A percentile compares a stretch with the other conserved stretches of the same genome.
Conservation (phyloP, 2,888 invertebrate species). For the Acanthococcus lagerstroemiae region DNA sequence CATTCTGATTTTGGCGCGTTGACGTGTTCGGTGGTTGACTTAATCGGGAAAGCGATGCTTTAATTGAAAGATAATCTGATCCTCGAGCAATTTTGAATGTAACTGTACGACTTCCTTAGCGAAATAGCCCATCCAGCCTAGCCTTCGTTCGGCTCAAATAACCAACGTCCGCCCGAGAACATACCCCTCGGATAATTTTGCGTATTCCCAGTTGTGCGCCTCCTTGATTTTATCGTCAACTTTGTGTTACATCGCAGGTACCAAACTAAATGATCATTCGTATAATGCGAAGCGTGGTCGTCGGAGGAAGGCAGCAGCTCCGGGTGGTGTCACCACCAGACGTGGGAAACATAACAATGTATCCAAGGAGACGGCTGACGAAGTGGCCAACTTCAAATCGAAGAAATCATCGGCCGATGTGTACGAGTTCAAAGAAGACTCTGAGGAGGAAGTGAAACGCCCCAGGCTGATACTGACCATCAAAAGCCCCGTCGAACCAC, state of each 20-base stretch:
- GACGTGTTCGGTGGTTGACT: no score
- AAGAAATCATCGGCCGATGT: constrained; percentile 55
- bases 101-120: no score
- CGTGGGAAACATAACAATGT: constrained; percentile 30
- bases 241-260: not conserved
- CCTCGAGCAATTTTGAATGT: no score
- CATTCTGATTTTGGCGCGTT: no score
- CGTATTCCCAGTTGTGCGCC: no score
- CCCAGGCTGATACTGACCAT: constrained; percentile 72
- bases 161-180: no score
- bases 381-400: constrained; percentile 4
- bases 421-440: constrained; percentile 85
- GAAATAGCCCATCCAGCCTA: no score
- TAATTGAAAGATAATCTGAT: no score
- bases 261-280: constrained; percentile 1
- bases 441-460: constrained; percentile 64
- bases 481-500: constrained; percentile 45
- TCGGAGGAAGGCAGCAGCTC: constrained; percentile 21
- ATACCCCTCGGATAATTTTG: no score
- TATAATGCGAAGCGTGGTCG: constrained; percentile 18
- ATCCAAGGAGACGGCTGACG: not conserved
- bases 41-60: no score
- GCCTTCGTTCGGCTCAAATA: no score
- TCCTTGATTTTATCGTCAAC: no score
- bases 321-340: constrained; percentile 30